A percentile compares a stretch with the other conserved stretches of the same genome.
phyloP scores from a whole-genome alignment of 2,888 invertebrate genomes.

The Cyaniris semiargus region DNA sequence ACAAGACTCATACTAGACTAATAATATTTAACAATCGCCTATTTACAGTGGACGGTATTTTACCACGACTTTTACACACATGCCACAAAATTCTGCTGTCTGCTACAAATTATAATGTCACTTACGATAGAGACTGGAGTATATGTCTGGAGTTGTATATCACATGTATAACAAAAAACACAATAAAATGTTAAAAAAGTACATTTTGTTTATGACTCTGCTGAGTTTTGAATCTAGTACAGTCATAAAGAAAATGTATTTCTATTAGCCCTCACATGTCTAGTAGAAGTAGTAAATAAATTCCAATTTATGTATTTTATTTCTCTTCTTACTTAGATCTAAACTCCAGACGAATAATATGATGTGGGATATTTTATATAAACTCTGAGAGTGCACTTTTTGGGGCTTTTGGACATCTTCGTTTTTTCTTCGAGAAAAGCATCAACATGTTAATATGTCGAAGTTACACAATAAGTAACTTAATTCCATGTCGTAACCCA shows the following conservation, averaged over 20 bases:
- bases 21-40: background rate
- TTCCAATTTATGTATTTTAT: constrained; percentile 11
- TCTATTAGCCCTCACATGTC: constrained; percentile 9
- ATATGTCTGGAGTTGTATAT: background rate
- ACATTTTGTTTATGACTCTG: constrained; percentile 6
- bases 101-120: background rate
- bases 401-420: no score
- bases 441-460: no score
- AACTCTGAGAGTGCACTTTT: background rate
- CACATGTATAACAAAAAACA: constrained; percentile 2
- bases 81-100: background rate
- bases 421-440: no score
- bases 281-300: constrained; percentile 21
- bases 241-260: constrained; percentile 28
- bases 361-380: background rate
- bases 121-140: background rate
- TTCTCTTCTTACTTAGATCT: background rate
- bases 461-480: no score
- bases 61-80: background rate
- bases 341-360: background rate
- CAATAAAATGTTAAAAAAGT: background rate
- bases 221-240: constrained; percentile 16
- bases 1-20: background rate
- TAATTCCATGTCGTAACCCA: no score
- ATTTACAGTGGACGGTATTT: background rate